phyloP scores from a whole-genome alignment of 1,140 invertebrate species.

The Ceratosolen fusciceps region DNA sequence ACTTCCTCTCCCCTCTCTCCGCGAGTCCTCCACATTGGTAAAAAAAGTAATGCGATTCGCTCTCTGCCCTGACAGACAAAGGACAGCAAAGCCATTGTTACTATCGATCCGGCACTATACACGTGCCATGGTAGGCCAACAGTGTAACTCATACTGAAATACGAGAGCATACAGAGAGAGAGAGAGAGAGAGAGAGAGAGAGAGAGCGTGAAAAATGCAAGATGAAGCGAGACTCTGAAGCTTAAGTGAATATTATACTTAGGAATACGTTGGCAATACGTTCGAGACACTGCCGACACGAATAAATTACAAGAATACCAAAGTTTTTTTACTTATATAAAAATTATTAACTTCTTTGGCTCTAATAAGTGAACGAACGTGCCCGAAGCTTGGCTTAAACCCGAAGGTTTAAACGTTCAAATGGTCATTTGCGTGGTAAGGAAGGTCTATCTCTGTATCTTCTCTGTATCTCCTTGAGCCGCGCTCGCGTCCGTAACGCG shows the following conservation, averaged over 20 bases:
- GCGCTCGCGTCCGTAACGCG: not conserved
- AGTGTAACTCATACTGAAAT: not conserved
- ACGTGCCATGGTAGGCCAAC: not conserved
- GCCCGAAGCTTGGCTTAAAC: too few relatives aligned
- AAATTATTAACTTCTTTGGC: too few relatives aligned
- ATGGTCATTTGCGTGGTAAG: not conserved
- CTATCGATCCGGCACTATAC: not conserved
- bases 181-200: not conserved
- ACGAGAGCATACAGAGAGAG: not conserved
- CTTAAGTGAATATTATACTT: not conserved
- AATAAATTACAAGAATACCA: not conserved
- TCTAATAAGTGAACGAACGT: too few relatives aligned
- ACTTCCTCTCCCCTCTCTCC: not conserved
- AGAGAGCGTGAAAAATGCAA: not conserved
- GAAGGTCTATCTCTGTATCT: not conserved
- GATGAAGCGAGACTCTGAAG: not conserved
- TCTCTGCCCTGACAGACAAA: not conserved
- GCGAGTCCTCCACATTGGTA: not conserved
- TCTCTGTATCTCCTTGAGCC: too few relatives aligned
- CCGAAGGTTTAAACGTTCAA: not conserved
- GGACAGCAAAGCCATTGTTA: not conserved
- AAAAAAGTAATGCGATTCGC: not conserved
- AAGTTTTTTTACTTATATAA: too few relatives aligned
- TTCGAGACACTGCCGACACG: not conserved
- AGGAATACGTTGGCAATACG: not conserved